Evolutionary conservation across 2,797 vertebrate species (phyloP), one percentile per base, ranked within the genome.

Genomic region (Anolis apletophallus): DNA sequence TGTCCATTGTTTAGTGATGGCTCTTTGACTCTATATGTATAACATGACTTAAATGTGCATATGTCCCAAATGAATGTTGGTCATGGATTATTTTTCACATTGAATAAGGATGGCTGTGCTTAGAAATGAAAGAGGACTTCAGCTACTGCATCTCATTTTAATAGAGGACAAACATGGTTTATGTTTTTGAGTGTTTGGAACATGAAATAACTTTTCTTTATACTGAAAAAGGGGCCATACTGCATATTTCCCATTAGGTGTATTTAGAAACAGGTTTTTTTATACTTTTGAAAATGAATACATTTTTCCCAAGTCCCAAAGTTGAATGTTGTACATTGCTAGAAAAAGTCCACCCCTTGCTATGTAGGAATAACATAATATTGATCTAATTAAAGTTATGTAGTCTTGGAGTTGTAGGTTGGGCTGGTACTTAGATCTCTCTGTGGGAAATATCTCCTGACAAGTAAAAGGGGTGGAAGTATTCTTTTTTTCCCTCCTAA

Each of bases 401-500:
- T 19, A 80, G 2, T 0, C 12, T 85, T 16, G 81, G 2, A 5
- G 52, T 6, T 0, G 1, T 29, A 3, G 67, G 6, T 1, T 0
- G 61, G 34, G 80, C 75, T 17, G 1, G 0, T 0, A 8, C 85
- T 50, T 0, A 71, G 83, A 5, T 3, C 0, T 2, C 59, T 3
- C 50, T 73, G 8, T 9, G 40, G 7, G 59, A n/a, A 0, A 1
- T 55, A 6, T n/a, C 32, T 11, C 74, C 0, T 81, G 84, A 79
- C 32, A n/a, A 4, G 32, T 5, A 5, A 5, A 67, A 12, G 0
- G 0, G 23, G 2, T 7, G 26, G 61, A 64, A 64, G 61, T 29
- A 64, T 29, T 13, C 23, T 64, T 64, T 29, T 29, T 64, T 64
- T n/a, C n/a, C n/a, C 10, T 11, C 26, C 3, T 64, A 64, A 64